Conservation (phyloP, 1,140 invertebrate genomes). For the Ylistrum balloti region DNA sequence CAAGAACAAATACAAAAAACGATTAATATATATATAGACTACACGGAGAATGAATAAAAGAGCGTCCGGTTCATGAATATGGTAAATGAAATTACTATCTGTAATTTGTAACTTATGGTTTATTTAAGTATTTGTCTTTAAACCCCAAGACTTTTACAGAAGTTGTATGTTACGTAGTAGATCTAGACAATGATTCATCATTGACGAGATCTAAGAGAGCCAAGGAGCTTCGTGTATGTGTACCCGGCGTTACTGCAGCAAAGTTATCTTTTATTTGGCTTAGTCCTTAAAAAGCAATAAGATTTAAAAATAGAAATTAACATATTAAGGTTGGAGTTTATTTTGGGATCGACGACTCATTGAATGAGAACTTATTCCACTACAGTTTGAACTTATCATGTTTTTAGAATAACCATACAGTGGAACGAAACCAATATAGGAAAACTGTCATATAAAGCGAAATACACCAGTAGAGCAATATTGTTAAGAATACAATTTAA, state of each 20-base stretch:
- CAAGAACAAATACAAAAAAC: not conserved
- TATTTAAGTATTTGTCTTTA: slow-evolving; percentile 26
- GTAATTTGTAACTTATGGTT: slow-evolving; percentile 40
- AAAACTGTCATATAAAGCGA: too few species aligned
- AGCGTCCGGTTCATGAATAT: slow-evolving; percentile 22
- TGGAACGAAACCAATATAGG: too few species aligned
- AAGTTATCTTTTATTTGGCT: not conserved
- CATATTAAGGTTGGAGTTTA: too few species aligned
- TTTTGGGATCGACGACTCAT: too few species aligned
- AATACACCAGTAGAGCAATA: too few species aligned
- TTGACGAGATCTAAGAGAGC: not conserved
- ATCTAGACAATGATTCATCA: not conserved
- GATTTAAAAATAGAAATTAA: too few species aligned
- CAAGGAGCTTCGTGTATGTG: not conserved
- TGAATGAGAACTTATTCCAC: too few species aligned
- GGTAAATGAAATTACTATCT: slow-evolving; percentile 7
- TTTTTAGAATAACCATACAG: too few species aligned
- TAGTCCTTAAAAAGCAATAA: too few species aligned
- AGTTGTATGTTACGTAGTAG: not conserved
- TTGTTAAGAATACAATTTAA: too few species aligned
- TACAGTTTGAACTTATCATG: too few species aligned
- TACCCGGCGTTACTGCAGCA: not conserved
- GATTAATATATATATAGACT: not conserved
- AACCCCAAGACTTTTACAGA: not conserved
- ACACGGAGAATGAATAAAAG: not conserved